Evolutionary conservation across 1,140 invertebrate species (phyloP), one percentile per base, ranked within the genome.

Genomic region (Heliconius eleuchia): DNA sequence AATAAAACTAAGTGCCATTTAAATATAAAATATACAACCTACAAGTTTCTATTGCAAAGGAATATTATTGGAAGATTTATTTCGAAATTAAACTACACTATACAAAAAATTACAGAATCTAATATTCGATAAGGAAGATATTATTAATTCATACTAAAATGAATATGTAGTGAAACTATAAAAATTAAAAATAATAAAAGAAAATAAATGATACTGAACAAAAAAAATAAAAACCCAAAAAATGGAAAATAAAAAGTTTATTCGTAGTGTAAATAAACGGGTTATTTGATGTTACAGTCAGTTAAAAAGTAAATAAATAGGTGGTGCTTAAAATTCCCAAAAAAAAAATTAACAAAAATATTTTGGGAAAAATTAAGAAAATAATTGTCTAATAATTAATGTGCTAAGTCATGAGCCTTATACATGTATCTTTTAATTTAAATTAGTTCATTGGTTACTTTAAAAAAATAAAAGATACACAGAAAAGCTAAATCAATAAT

Each of bases 171-270:
- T 66, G 60, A 66, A 66, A 30, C 50, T 11, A 66, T 3, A 27
- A 66, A 66, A 66, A 27, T 46, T 13, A 16, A 46, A 42, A 46
- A 16, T 16, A 46, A 13, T 11, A 46, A 46, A 42, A 42, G 11
- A 42, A 42, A 46, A 16, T 4, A 16, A 46, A 46, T 46, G 42
- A 30, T 30, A 66, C 11, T n/a, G n/a, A 13, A 66, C n/a, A 55
- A 60, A 82, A 80, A 79, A 85, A 89, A 85, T 84, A 89, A 78
- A 77, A 66, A 66, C 23, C 19, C 60, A 27, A 84, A 84, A 86
- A 88, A 71, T 87, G 79, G 86, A 90, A 91, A 90, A 90, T 89
- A 89, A 88, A 88, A 83, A 79, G 91, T 92, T 92, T 91, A 91
- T 92, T 84, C 73, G 79, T 82, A 80, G 83, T 85, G 83, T 88